These are phyloP conservation scores for Branchinecta lynchi DNA, from an alignment of 1,140 invertebrate species.

Conservation along the genomic window DNA sequence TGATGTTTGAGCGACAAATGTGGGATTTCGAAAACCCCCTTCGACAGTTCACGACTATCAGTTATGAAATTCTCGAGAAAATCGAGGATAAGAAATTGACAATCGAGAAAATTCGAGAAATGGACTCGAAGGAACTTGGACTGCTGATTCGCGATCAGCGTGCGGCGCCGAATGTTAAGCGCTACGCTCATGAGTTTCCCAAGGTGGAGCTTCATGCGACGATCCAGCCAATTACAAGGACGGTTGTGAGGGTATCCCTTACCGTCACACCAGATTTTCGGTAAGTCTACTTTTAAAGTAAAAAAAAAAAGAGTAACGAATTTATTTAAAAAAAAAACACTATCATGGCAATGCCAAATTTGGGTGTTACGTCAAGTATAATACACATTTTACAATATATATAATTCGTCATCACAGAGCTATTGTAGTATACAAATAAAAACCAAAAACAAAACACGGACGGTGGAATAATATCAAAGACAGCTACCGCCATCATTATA, in stretches of 20 bases:
- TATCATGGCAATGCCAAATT: too few species aligned
- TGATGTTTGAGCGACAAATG: constrained; percentile 74
- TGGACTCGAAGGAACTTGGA: constrained; percentile 65
- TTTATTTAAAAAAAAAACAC: constrained; percentile 1
- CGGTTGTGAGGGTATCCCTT: constrained; percentile 72
- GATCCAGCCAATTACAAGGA: constrained; percentile 87
- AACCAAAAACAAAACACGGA: too few species aligned
- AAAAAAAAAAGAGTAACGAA: neutral
- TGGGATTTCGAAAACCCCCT: constrained; percentile 79
- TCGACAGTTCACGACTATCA: constrained; percentile 66
- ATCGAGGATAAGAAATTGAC: constrained; percentile 58
- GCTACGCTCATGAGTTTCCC: constrained; percentile 72
- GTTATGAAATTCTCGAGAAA: constrained; percentile 58
- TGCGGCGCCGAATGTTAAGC: constrained; percentile 58
- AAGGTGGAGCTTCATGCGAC: constrained; percentile 59
- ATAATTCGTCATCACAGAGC: too few species aligned
- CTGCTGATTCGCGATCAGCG: constrained; percentile 57
- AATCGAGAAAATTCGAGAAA: constrained; percentile 61
- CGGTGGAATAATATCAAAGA: too few species aligned
- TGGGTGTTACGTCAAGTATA: too few species aligned
- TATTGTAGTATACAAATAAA: too few species aligned
- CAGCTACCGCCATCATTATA: too few species aligned
- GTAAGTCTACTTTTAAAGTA: constrained; percentile 28
- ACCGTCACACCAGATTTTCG: constrained; percentile 65
- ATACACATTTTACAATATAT: too few species aligned